Evolutionary conservation across 2,113 vertebrate species (phyloP), one percentile per base, ranked within the genome.

Genomic region (Mus spicilegus): DNA sequence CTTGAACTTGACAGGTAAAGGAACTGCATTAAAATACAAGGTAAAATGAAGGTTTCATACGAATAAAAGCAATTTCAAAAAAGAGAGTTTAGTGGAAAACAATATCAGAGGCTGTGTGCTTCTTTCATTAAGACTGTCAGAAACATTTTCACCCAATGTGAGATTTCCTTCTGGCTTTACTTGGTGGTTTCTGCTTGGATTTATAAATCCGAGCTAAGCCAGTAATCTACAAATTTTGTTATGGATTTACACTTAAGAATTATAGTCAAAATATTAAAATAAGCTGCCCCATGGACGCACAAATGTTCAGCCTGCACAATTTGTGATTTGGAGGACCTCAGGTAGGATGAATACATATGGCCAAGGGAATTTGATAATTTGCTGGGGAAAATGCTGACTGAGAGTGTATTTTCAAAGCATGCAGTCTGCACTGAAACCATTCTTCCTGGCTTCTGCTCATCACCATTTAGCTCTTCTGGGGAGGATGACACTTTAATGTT

Each of bases 241-340:
- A 94, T 98, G 82, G 94, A 91, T 75, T 91, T 96, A 46, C 0
- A 0, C 94, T 98, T 93, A 97, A 96, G 89, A 97, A 97, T 97
- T 96, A 86, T 93, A 89, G 73, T 89, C 77, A 89, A 97, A 93
- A 63, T 97, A 97, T 97, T 96, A 95, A 95, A 97, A 91, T 86
- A 96, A 96, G 67, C 30, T 90, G 95, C 95, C 90, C 95, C 93
- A 87, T 90, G 97, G 97, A 97, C 95, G 58, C 49, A 94, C 91
- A 97, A 97, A 97, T 98, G 97, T 97, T 98, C n/a, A 5, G 1
- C 0, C 84, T 93, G 78, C 93, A 84, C 4, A 63, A 1, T 19
- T 42, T 84, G 89, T 96, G 84, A 85, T 98, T 97, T 97, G 82
- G 51, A 95, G 46, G 36, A 46, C 94, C 95, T 97, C 97, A 36